Evolutionary conservation across 2,797 vertebrate species (phyloP).

Genomic region (Mus spretus): DNA sequence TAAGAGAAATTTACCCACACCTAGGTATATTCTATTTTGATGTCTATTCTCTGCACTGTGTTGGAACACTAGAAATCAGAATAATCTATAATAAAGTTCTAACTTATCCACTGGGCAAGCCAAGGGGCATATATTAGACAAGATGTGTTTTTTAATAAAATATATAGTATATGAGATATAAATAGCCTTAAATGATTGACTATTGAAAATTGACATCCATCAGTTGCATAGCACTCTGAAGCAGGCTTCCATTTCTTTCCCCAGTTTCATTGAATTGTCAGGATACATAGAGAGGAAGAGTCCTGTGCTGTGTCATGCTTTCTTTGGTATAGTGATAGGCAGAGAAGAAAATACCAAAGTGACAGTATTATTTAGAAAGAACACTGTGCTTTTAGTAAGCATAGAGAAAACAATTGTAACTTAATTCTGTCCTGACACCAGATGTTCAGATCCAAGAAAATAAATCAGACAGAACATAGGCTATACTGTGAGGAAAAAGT

Average conservation of each 20-base stretch:
- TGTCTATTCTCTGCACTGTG: neutral
- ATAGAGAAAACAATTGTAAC: neutral
- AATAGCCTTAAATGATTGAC: neutral
- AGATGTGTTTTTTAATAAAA: neutral
- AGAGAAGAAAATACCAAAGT: slow-evolving; percentile 7
- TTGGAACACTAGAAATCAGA: neutral
- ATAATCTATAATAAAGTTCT: neutral
- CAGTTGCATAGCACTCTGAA: neutral
- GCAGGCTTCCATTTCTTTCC: neutral
- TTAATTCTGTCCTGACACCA: slow-evolving; percentile 37
- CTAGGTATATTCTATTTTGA: neutral
- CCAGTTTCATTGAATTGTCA: neutral
- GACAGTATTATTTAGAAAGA: slow-evolving; percentile 26
- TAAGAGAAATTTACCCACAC: neutral
- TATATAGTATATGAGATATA: neutral
- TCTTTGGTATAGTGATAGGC: neutral
- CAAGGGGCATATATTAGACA: neutral
- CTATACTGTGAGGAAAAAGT: neutral
- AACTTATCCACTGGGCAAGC: neutral
- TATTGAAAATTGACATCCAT: neutral
- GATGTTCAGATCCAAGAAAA: neutral
- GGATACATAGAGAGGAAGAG: neutral
- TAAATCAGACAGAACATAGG: neutral
- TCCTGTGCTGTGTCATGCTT: neutral
- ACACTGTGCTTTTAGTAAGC: neutral